A percentile compares a stretch with the other conserved stretches of the same genome.
These are phyloP conservation scores for Branchipolynoe longqiensis DNA, from an alignment of 2,888 invertebrate species.

Conservation along the genomic window DNA sequence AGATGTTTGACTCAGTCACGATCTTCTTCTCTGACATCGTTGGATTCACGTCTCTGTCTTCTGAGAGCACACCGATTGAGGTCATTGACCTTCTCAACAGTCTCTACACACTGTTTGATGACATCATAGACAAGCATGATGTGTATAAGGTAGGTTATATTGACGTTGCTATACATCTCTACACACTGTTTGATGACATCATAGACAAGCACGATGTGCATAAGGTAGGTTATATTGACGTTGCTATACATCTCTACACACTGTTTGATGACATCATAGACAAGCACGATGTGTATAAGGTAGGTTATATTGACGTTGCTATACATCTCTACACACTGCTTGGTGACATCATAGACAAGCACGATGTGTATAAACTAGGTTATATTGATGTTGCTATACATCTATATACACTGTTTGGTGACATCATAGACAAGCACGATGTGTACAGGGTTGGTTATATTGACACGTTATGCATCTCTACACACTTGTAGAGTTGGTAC, in stretches of 20 bases:
- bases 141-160: constrained; percentile 9
- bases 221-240: not conserved
- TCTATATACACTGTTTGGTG: too few relatives aligned
- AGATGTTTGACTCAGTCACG: constrained; percentile 8
- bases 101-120: constrained; percentile 1
- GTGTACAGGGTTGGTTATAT: too few relatives aligned
- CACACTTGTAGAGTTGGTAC: too few relatives aligned
- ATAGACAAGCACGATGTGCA: not conserved
- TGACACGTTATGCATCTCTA: too few relatives aligned
- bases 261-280: not conserved
- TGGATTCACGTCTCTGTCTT: constrained; percentile 9
- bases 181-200: not conserved
- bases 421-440: too few relatives aligned
- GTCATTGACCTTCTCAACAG: not conserved
- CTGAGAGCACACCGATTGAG: not conserved
- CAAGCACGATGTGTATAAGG: constrained; percentile 10
- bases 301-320: not conserved
- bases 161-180: not conserved
- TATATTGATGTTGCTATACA: too few relatives aligned
- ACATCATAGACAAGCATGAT: not conserved
- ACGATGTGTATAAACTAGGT: constrained; percentile 19
- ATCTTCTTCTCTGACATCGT: constrained; percentile 47
- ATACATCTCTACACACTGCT: not conserved
- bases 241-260: not conserved
- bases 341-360: not conserved